A percentile compares a stretch with the other conserved stretches of the same genome.
Conservation (phyloP, 2,888 invertebrate genomes). For the Drosophila infuscata region DNA sequence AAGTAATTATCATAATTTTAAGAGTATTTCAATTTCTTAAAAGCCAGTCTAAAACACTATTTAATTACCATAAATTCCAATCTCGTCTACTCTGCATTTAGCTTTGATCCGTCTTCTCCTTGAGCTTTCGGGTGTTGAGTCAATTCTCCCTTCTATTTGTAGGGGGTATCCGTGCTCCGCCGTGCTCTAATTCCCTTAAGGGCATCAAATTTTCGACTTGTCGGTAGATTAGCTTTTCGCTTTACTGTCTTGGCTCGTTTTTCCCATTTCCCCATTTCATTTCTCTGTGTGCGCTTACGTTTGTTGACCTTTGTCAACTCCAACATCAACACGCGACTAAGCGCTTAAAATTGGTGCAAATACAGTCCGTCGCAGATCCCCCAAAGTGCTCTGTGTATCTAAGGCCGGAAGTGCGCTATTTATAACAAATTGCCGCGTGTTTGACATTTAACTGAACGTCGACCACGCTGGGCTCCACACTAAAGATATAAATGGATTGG, state of each 20-base stretch:
- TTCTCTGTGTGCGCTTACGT: constrained; percentile 42
- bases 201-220: constrained; percentile 62
- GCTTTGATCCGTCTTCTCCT: neutral
- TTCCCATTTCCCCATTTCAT: constrained; percentile 7
- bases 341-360: constrained; percentile 75
- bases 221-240: constrained; percentile 50
- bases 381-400: constrained; percentile 42
- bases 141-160: constrained; percentile 2
- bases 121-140: constrained; percentile 8
- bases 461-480: constrained; percentile 41
- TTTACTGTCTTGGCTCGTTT: constrained; percentile 29
- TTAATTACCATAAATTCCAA: constrained; percentile 8
- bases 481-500: constrained; percentile 49
- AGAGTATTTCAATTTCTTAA: constrained; percentile 1
- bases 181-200: constrained; percentile 46
- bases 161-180: neutral
- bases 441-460: constrained; percentile 70
- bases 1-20: neutral
- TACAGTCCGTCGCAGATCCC: constrained; percentile 40
- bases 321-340: constrained; percentile 71
- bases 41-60: constrained; percentile 2
- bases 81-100: constrained; percentile 1
- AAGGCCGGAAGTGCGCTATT: constrained; percentile 78
- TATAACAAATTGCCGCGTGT: constrained; percentile 79
- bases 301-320: constrained; percentile 79